phyloP scores from a whole-genome alignment of 2,888 invertebrate genomes.

The Margaritifera margaritifera region DNA sequence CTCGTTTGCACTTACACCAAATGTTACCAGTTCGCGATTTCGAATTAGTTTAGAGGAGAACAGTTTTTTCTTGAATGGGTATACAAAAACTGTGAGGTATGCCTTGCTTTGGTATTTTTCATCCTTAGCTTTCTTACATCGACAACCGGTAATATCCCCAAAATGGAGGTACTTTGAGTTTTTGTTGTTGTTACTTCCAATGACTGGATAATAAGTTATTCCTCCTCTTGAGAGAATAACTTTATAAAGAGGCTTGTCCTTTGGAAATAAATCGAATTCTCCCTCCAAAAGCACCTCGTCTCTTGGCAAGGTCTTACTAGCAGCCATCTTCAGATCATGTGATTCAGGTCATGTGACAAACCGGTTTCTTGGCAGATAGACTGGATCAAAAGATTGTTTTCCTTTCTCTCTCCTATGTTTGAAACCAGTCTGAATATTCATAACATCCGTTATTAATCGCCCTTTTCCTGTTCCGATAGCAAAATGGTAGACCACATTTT shows the following conservation, averaged over 20 bases:
- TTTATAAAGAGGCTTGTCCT: constrained; percentile 43
- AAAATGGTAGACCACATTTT: too few species aligned
- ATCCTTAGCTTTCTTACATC: constrained; percentile 49
- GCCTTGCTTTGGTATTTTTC: constrained; percentile 38
- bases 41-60: constrained; percentile 57
- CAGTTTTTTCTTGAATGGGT: constrained; percentile 62
- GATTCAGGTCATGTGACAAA: constrained; percentile 10
- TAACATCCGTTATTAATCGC: too few species aligned
- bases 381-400: too few species aligned
- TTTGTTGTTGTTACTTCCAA: constrained; percentile 31
- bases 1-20: constrained; percentile 43
- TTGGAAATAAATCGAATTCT: constrained; percentile 52
- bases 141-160: constrained; percentile 67
- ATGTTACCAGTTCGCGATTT: constrained; percentile 50
- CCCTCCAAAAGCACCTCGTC: constrained; percentile 51
- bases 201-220: constrained; percentile 42
- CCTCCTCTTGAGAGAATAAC: constrained; percentile 49
- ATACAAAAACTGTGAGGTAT: constrained; percentile 64
- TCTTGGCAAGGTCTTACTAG: constrained; percentile 46
- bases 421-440: too few species aligned
- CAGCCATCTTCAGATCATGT: constrained; percentile 42
- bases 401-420: too few species aligned
- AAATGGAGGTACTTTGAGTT: constrained; percentile 50
- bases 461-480: too few species aligned
- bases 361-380: too few species aligned